These are phyloP conservation scores for Brienomyrus longianalis DNA, from an alignment of 2,113 vertebrate genomes.

Conservation along the genomic window DNA sequence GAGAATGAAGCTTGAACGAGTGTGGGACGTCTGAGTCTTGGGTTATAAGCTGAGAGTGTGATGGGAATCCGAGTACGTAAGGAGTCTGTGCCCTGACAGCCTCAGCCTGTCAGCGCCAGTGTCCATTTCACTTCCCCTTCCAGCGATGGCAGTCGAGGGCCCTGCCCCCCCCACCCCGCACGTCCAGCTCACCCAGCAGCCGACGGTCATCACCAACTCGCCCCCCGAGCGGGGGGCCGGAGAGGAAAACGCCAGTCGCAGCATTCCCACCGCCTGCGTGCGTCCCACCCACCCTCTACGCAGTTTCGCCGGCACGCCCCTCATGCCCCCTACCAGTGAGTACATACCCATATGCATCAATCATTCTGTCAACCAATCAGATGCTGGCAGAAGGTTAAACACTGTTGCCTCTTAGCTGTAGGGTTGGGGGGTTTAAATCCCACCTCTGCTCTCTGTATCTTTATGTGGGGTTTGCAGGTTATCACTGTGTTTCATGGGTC, in stretches of 20 bases:
- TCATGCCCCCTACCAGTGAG: conserved; percentile 70
- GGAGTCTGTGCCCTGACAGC: not conserved
- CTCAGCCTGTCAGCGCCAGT: not conserved
- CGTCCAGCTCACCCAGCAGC: conserved; percentile 51
- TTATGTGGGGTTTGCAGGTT: not conserved
- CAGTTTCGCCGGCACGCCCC: conserved; percentile 81
- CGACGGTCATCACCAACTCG: conserved; percentile 55
- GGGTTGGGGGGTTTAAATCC: not conserved
- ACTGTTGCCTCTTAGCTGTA: not conserved
- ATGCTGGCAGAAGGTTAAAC: not conserved
- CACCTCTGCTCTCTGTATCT: not conserved
- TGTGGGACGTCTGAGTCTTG: not conserved
- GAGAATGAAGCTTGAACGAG: not conserved
- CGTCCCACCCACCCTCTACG: conserved; percentile 82
- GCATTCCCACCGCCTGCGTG: conserved; percentile 85
- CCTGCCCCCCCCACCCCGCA: conserved; percentile 29
- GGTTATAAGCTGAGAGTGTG: not conserved
- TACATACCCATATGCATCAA: not conserved
- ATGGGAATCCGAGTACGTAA: not conserved
- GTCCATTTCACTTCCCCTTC: not conserved
- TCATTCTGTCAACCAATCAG: not conserved
- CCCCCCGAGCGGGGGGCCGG: conserved; percentile 61
- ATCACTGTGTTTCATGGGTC: not conserved
- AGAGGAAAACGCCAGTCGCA: conserved; percentile 68
- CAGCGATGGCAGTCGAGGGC: conserved; percentile 60